phyloP scores from a whole-genome alignment of 2,113 vertebrate species.

The Poicephalus gulielmi region DNA sequence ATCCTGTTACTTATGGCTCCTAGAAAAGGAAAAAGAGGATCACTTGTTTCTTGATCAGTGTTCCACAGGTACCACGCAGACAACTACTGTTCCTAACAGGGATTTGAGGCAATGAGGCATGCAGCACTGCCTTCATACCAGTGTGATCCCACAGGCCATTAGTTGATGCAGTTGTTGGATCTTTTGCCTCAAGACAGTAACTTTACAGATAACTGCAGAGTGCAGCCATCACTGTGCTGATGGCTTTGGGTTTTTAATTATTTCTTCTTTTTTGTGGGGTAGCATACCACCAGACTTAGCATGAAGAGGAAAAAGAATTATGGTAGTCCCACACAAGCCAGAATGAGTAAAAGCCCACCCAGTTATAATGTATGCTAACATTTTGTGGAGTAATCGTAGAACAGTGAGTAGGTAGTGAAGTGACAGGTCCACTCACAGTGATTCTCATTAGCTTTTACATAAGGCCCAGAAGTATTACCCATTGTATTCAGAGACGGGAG shows the following conservation, averaged over 20 bases:
- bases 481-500: neutral
- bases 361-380: neutral
- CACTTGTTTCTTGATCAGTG: neutral
- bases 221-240: neutral
- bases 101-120: neutral
- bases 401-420: neutral
- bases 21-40: neutral
- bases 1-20: neutral
- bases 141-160: neutral
- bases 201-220: neutral
- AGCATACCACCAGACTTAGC: neutral
- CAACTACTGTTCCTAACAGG: neutral
- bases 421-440: neutral
- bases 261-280: neutral
- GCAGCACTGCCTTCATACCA: neutral
- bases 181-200: neutral
- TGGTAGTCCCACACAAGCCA: rapidly evolving
- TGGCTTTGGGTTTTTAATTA: neutral
- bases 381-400: neutral
- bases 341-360: neutral
- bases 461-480: neutral
- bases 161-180: neutral
- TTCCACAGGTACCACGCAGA: neutral
- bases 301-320: neutral
- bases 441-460: neutral